phyloP scores from a whole-genome alignment of 2,888 invertebrate species.

The Pycnomerus fuliginosus region DNA sequence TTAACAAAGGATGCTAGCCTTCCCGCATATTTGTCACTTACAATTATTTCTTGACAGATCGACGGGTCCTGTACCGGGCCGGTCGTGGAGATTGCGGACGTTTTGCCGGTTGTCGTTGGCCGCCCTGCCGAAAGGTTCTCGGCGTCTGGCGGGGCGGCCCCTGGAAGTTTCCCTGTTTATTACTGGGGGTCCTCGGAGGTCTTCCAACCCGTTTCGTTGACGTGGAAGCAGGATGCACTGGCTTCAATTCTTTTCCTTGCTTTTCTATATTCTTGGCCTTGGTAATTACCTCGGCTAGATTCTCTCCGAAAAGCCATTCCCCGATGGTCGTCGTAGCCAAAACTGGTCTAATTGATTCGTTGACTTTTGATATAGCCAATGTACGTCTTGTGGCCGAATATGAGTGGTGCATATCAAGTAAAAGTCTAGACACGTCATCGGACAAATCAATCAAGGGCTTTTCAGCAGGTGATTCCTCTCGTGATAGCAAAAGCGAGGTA shows the following conservation, averaged over 20 bases:
- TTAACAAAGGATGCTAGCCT: background rate
- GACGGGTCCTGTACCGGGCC: background rate
- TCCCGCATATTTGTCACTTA: slow-evolving; percentile 1
- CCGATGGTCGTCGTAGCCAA: slow-evolving; percentile 5
- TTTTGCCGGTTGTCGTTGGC: background rate
- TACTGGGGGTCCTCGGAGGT: too few relatives aligned
- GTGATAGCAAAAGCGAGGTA: slow-evolving; percentile 5
- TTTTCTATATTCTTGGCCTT: slow-evolving; percentile 1
- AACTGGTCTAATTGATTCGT: slow-evolving; percentile 5
- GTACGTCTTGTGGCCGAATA: slow-evolving; percentile 5
- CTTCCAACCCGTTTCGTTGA: background rate
- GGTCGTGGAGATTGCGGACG: background rate
- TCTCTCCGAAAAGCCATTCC: slow-evolving; percentile 7
- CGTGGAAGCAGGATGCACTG: background rate
- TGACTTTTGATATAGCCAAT: slow-evolving; percentile 2
- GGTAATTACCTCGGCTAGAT: slow-evolving; percentile 3
- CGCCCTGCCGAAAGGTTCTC: background rate
- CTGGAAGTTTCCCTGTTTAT: slow-evolving; percentile 3
- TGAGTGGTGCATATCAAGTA: slow-evolving; percentile 2
- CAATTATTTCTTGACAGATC: background rate
- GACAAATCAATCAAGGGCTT: background rate
- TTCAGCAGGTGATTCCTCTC: slow-evolving; percentile 1
- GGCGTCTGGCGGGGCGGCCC: slow-evolving; percentile 9
- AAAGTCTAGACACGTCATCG: background rate
- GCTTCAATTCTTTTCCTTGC: background rate